Evolutionary conservation across 2,797 vertebrate genomes (phyloP), one percentile per base, ranked within the genome.

Genomic region (Dendrocincla fuliginosa): DNA sequence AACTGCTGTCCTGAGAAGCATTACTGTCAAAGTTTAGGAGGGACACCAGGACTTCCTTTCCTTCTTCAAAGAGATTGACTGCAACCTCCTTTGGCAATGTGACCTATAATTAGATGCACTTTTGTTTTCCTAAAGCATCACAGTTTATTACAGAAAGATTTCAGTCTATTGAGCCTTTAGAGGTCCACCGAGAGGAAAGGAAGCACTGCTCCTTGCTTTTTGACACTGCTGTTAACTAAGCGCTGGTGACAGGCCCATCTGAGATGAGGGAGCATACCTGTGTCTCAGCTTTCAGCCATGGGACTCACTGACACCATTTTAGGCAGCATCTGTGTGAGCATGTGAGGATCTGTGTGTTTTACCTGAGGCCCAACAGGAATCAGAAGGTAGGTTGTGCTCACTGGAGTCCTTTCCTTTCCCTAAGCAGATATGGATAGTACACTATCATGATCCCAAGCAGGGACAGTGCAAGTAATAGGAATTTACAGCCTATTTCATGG

Each of bases 191-290:
- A n/a, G 69, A 91, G 28, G 32, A 84, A 16, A 65, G 17, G 65
- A 61, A 71, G 22, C 0, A 0, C 11, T 49, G 50, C 16, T 70
- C n/a, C 64, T 77, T 63, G 25, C 16, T 57, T 52, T 88, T 57
- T 56, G 63, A 33, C 32, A 3, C 32, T 33, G 64, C 56, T 74
- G 52, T 47, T 70, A 59, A 59, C 50, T n/a, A 28, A 65, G 52
- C 10, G 14, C 25, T 0, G 0, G 41, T n/a, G 67, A 18, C 41
- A 15, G 28, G 25, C 8, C 28, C 5, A 1, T 27, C 35, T 2
- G 23, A 75, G 5, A 65, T 4, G 33, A 70, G 16, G 64, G 5
- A 74, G 33, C 25, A 30, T 33, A 14, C 13, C 52, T 0, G 0
- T 3, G 1, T 24, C 70, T 5, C 1, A 22, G 23, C 71, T 89